A percentile compares a stretch with the other conserved stretches of the same genome.
Evolutionary conservation across 2,797 vertebrate genomes (phyloP).

Genomic region (Falco concolor): DNA sequence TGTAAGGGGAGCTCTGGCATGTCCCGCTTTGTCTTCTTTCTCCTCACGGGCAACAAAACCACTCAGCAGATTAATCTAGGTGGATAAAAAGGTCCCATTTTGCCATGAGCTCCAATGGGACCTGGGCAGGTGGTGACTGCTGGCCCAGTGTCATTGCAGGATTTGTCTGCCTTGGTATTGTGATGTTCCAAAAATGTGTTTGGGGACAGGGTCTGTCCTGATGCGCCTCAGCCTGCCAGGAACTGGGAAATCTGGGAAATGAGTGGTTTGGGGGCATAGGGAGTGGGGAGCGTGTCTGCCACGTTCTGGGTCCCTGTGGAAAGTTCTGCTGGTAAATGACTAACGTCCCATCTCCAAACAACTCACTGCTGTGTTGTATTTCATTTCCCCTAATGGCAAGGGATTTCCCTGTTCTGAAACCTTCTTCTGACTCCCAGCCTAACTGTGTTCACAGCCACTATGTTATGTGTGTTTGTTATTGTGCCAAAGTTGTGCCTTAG

Average conservation of each 20-base stretch:
- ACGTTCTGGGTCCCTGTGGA: not conserved
- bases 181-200: not conserved
- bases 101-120: not conserved
- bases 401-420: conserved; percentile 10
- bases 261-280: not conserved
- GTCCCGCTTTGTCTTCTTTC: not conserved
- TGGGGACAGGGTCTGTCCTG: not conserved
- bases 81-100: not conserved
- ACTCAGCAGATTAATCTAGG: not conserved
- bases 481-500: not conserved
- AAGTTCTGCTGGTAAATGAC: not conserved
- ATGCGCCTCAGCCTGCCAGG: not conserved
- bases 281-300: not conserved
- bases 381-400: not conserved
- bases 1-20: conserved; percentile 67
- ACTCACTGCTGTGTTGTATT: not conserved
- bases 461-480: not conserved
- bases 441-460: not conserved
- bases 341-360: not conserved
- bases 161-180: not conserved
- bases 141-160: not conserved
- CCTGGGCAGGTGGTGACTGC: accelerated
- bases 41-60: not conserved
- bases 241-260: not conserved
- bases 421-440: not conserved